These are phyloP conservation scores for Sebastiscus albofasciatus DNA, from an alignment of 2,797 vertebrate genomes.

Conservation along the genomic window DNA sequence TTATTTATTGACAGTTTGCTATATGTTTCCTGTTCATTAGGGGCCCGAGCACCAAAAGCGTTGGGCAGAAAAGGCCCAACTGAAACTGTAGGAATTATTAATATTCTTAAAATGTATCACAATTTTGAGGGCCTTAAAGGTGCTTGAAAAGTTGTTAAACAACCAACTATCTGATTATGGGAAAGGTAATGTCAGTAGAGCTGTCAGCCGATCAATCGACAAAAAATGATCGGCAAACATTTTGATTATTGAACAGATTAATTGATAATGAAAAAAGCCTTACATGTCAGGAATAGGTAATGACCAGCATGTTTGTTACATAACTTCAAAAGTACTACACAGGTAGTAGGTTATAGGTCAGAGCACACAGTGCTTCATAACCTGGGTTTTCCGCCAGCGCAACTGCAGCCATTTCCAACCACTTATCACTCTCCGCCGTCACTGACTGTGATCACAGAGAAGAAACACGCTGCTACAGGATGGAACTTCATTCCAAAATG, in stretches of 20 bases:
- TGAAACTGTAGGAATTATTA: no score
- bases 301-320: background rate
- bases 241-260: background rate
- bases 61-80: no score
- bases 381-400: slow-evolving; percentile 7
- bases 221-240: background rate
- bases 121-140: no score
- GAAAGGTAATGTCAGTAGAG: background rate
- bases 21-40: no score
- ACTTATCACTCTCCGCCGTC: slow-evolving; percentile 16
- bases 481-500: slow-evolving; percentile 54
- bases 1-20: no score
- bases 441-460: slow-evolving; percentile 21
- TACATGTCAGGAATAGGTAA: background rate
- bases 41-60: no score
- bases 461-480: slow-evolving; percentile 21
- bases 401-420: slow-evolving; percentile 47
- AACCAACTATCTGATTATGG: background rate
- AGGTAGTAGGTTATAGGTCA: slow-evolving; percentile 29
- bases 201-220: background rate
- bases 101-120: no score
- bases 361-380: slow-evolving; percentile 10
- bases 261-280: background rate
- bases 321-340: background rate
- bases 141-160: no score